Evolutionary conservation across 2,797 vertebrate genomes (phyloP), one percentile per base, ranked within the genome.

Genomic region (Sebastes flavidus): DNA sequence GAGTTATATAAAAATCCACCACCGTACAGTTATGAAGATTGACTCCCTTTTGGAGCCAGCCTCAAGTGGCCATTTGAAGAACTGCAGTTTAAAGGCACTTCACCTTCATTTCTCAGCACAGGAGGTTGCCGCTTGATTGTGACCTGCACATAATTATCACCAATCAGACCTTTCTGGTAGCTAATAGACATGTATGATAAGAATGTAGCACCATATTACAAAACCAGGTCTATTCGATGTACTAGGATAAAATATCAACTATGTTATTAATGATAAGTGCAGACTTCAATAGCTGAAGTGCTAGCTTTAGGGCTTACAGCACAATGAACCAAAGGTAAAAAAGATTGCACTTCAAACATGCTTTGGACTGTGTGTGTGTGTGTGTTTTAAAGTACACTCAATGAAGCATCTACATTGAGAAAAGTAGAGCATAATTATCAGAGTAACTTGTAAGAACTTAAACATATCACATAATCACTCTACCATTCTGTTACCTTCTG

Each of bases 401-500:
- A 18, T 66, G 20, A 65, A 76, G 34, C 34, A 36, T 55, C 25
- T 4, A 58, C 8, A 36, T 16, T 24, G 14, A 69, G 52, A 24
- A 60, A 78, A 75, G 5, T 25, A 63, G 59, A 70, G 12, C 20
- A n/a, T 38, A 54, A 34, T 80, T 52, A 65, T 58, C 55, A 69
- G 22, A 54, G 61, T 56, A 46, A 58, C 22, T 76, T 27, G 34
- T 14, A 72, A 61, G n/a, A 78, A 76, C n/a, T 62, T 69, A 34
- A 8, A 80, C 52, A 72, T 65, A 70, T 14, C 38, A 62, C 55
- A 30, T 24, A 75, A 77, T 80, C 61, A 68, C 55, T 69, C 55
- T 32, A 27, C 62, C 29, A 38, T 77, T 65, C 11, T 32, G 54
- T 73, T 65, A 76, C 78, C 74, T 72, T 56, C 52, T 72, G 20